phyloP scores from a whole-genome alignment of 2,113 vertebrate genomes.

The Neodontobutis hainanensis region DNA sequence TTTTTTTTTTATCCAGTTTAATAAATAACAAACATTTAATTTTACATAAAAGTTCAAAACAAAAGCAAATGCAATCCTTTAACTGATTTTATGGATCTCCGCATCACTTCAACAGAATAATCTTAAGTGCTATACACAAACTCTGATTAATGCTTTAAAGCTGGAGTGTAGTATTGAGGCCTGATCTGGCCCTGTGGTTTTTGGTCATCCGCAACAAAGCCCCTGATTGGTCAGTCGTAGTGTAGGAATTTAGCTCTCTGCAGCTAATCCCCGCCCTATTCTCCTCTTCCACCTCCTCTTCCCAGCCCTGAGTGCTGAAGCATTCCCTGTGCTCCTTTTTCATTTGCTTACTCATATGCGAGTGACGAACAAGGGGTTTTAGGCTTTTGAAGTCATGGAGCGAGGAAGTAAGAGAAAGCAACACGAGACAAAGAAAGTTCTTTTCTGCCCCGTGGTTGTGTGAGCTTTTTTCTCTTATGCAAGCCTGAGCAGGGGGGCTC shows the following conservation, averaged over 20 bases:
- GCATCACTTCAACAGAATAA: conserved; percentile 9
- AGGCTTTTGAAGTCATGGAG: conserved; percentile 47
- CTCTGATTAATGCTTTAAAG: conserved; percentile 65
- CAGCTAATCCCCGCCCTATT: conserved; percentile 61
- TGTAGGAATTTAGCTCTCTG: conserved; percentile 82
- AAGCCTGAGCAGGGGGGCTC: conserved; percentile 60
- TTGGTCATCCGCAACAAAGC: conserved; percentile 70
- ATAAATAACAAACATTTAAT: too few relatives aligned
- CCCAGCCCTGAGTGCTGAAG: conserved; percentile 64
- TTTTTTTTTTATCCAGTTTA: too few relatives aligned
- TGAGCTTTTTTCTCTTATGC: conserved; percentile 23
- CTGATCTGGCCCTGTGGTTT: conserved; percentile 69
- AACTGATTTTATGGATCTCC: conserved; percentile 3
- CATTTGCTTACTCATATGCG: conserved; percentile 20
- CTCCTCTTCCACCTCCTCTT: conserved; percentile 27
- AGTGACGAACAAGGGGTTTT: conserved; percentile 35
- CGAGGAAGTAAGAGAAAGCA: conserved; percentile 51
- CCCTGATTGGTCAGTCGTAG: conserved; percentile 77
- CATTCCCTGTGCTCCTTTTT: conserved; percentile 55
- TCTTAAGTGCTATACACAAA: conserved; percentile 34
- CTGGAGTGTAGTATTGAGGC: conserved; percentile 62
- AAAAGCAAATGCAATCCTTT: too few relatives aligned
- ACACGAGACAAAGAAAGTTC: conserved; percentile 45
- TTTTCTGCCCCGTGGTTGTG: conserved; percentile 46
- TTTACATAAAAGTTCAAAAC: too few relatives aligned